Conservation (phyloP, 2,113 vertebrate genomes). For the Trichechus manatus region DNA sequence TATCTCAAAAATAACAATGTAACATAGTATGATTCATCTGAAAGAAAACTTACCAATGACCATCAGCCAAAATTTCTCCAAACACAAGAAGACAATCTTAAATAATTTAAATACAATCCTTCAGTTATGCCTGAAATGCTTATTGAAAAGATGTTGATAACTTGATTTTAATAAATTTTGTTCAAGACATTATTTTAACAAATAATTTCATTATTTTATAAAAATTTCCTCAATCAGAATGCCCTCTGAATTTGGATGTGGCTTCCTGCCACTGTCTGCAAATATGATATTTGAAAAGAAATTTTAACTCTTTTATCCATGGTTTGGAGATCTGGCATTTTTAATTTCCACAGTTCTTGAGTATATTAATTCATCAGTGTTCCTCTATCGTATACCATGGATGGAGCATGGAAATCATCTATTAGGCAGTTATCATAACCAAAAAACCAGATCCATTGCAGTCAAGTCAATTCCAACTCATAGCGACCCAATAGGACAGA, state of each 20-base stretch:
- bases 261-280: neutral
- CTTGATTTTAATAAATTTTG: neutral
- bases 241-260: neutral
- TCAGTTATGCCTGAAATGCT: constrained; percentile 1
- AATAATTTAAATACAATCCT: neutral
- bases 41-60: neutral
- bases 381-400: rapidly evolving
- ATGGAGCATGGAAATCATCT: neutral
- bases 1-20: neutral
- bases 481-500: too few species aligned
- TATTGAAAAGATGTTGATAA: neutral
- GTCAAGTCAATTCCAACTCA: too few species aligned
- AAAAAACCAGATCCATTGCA: too few species aligned
- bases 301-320: neutral
- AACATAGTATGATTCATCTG: neutral
- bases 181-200: neutral
- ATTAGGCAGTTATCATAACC: neutral
- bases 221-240: neutral
- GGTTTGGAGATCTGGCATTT: neutral
- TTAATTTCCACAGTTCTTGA: neutral
- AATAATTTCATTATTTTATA: neutral
- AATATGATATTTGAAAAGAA: neutral
- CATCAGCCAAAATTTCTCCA: neutral
- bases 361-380: neutral
- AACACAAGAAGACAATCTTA: neutral